Percentiles rank a stretch among this genome's conserved stretches.
Evolutionary conservation across 2,888 invertebrate species (phyloP).

Genomic region (Folsomia manolachei): DNA sequence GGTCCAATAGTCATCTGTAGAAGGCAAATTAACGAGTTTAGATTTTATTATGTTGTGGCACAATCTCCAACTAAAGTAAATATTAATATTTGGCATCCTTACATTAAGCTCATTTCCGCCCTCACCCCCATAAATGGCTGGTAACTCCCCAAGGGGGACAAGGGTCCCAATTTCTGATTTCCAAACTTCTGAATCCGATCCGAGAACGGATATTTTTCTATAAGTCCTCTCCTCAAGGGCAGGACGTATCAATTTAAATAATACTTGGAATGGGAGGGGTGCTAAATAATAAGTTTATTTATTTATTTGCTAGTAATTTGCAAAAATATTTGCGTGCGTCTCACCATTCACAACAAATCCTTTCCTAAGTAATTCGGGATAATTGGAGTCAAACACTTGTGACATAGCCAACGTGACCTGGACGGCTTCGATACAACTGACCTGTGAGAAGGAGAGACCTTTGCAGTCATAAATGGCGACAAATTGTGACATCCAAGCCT

Average conservation of each 20-base stretch:
- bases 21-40: too few relatives aligned
- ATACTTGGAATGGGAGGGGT: background rate
- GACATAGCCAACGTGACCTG: slow-evolving; percentile 20
- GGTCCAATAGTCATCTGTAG: background rate
- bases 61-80: too few relatives aligned
- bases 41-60: too few relatives aligned
- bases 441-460: slow-evolving; percentile 20
- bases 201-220: background rate
- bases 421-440: slow-evolving; percentile 28
- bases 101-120: background rate
- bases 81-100: background rate
- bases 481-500: slow-evolving; percentile 16
- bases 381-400: slow-evolving; percentile 25
- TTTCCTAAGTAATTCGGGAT: slow-evolving; percentile 23
- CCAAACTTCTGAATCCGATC: background rate
- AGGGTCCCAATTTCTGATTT: background rate
- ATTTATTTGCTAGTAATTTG: too few relatives aligned
- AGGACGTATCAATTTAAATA: background rate
- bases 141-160: background rate
- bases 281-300: too few relatives aligned
- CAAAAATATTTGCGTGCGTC: background rate
- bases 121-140: background rate
- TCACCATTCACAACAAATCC: slow-evolving; percentile 30
- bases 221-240: background rate
- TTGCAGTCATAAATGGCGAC: slow-evolving; percentile 28